Base-by-base conservation (phyloP, 37 sponge, comb jelly and placozoan genomes). In the Beroe forskalii region DNA sequence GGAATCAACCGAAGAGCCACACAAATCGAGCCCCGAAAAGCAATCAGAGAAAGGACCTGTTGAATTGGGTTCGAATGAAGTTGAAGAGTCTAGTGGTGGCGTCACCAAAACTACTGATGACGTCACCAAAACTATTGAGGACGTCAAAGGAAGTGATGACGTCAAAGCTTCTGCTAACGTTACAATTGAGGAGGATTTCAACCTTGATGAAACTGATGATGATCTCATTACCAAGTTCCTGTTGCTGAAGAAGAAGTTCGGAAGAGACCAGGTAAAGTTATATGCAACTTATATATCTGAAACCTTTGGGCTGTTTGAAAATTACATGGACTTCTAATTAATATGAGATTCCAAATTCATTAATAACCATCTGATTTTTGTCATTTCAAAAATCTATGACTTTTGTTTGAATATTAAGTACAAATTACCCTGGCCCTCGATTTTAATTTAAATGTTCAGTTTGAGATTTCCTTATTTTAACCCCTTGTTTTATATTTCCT, bases 241-340 rank as follows among this genome's bases (percentile, higher is more conserved):
- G 86, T 44, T 23, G 1, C 55, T 80, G 55, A 80, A 80, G 55
- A 80, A 80, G 86, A 80, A 69, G 19, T 69, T 69, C 72, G 72
- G 86, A 12, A 41, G 86, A 43, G 86, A 80, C 3, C 24, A 69
- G 72, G 38, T 28, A 48, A 12, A 48, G 12, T 48, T 48, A 48
- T 48, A n/a, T n/a, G n/a, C n/a, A n/a, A n/a, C n/a, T n/a, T n/a
- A n/a, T n/a, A n/a, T n/a, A n/a, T n/a, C n/a, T n/a, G n/a, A n/a
- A n/a, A n/a, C n/a, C n/a, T n/a, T n/a, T n/a, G n/a, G n/a, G n/a
- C n/a, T n/a, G n/a, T n/a, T n/a, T n/a, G n/a, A n/a, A n/a, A n/a
- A n/a, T n/a, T n/a, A n/a, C n/a, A n/a, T n/a, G n/a, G n/a, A n/a
- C n/a, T n/a, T n/a, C n/a, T n/a, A n/a, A n/a, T n/a, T n/a, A n/a